Evolutionary conservation across 2,113 vertebrate species (phyloP), one percentile per base, ranked within the genome.

Genomic region (Tautogolabrus adspersus): DNA sequence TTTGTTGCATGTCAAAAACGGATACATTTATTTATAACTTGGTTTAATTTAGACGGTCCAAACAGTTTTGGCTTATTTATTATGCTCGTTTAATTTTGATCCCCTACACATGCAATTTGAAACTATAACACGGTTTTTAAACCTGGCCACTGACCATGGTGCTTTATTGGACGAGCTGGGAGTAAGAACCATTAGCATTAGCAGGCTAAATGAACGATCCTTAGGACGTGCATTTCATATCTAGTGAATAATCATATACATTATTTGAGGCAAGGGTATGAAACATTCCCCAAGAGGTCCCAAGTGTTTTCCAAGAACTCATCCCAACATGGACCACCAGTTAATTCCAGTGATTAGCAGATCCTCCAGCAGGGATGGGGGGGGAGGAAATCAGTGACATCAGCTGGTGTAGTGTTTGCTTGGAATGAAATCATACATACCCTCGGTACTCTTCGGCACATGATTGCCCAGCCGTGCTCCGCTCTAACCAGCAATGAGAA

Each of bases 401-500:
- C 88, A 86, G 82, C 66, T 86, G 85, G 75, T 86, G 83, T 59
- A 72, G 58, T 86, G 88, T 88, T 87, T 87, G 77, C 79, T 57
- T 84, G 80, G 82, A 91, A 88, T 88, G 66, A 87, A 88, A 91
- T 85, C 85, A 80, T 87, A 71, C 85, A 82, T 85, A 78, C 74
- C 71, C 85, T 62, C 54, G 22, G 77, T 76, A 79, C 84, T 88
- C 76, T 30, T 76, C 72, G 62, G 84, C 83, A 79, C 80, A 87
- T 80, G 82, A 90, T 91, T 90, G 85, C 85, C 76, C 86, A 52
- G 88, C 72, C 84, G 16, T 75, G 84, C 87, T 90, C 88, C 44
- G 18, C 82, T 90, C 86, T 86, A 91, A 91, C 83, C 84, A 83
- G 86, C 93, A 88, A 85, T 86, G 87, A 89, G 85, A 78, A 86